Evolutionary conservation across 2,888 invertebrate species (phyloP).

Genomic region (Girardia tigrina): DNA sequence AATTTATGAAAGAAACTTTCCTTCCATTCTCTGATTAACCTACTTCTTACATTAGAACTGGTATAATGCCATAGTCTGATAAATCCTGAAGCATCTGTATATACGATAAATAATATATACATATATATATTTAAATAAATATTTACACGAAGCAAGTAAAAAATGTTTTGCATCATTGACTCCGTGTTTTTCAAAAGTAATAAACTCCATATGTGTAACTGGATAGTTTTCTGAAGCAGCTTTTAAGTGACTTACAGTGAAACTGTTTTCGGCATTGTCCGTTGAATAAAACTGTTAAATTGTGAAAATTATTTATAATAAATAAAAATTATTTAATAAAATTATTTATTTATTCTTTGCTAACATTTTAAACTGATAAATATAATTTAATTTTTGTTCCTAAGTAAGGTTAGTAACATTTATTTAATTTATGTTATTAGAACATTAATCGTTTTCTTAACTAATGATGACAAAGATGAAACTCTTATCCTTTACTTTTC

Average conservation of each 20-base stretch:
- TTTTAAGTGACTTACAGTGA: not conserved
- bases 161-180: not conserved
- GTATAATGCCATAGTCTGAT: conserved; percentile 29
- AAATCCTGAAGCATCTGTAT: conserved; percentile 25
- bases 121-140: too few species aligned
- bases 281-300: not conserved
- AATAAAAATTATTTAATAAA: too few species aligned
- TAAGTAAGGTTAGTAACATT: too few species aligned
- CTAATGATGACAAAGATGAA: too few species aligned
- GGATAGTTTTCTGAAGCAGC: not conserved
- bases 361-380: too few species aligned
- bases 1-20: not conserved
- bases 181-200: not conserved
- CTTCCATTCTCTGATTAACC: not conserved
- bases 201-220: not conserved
- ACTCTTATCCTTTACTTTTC: too few species aligned
- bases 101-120: not conserved
- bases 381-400: too few species aligned
- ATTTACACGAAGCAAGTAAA: not conserved
- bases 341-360: too few species aligned
- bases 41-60: not conserved
- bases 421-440: too few species aligned
- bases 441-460: too few species aligned
- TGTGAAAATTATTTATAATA: not conserved
- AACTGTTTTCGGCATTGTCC: not conserved